Base-by-base conservation (phyloP, 1,140 invertebrate species). In the Leptopilina clavipes region DNA sequence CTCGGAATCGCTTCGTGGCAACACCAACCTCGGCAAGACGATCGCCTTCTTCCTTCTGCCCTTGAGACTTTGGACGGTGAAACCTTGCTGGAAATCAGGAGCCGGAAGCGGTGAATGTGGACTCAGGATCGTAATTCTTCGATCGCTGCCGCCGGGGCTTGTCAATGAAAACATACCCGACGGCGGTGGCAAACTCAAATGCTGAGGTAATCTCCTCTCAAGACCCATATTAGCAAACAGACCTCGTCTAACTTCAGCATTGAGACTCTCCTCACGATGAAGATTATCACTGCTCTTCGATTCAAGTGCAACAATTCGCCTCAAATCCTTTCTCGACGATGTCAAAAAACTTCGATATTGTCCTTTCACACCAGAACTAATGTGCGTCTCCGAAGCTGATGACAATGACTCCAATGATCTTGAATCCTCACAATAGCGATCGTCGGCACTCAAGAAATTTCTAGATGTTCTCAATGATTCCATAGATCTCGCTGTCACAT, bases 21-120 rank as follows among this genome's bases (percentile, higher is more conserved):
- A 90, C 76, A 95, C 93, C 82, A 95, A 91, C 90, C 93, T 94
- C 71, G 95, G 94, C 83, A 95, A 89, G 43, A 95, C 94, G 87
- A 94, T 93, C 45, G 94, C 93, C 85, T 94, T 94, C 88, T 94
- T 94, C 75, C 93, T 90, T 56, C 94, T 90, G 3, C 92, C 92
- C 72, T 93, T 93, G 73, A 94, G 91, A 0, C 90, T 89, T 74
- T 90, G 89, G 3, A 86, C 83, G 17, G 92, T 89, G 25, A 92
- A 90, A 14, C 92, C 90, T 85, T 93, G 93, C 79, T 93, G 92
- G 18, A 93, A 90, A 82, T 94, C 93, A 1, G 89, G 89, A 25
- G 91, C 86, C 6, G 91, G 91, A 10, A 93, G 86, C 0, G 94
- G 94, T 82, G 94, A 95, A 85, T 95, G 94, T 0, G 94, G 94